A percentile compares a stretch with the other conserved stretches of the same genome.
These are phyloP conservation scores for Nudaria mundana DNA, from an alignment of 2,888 invertebrate species.

Conservation along the genomic window DNA sequence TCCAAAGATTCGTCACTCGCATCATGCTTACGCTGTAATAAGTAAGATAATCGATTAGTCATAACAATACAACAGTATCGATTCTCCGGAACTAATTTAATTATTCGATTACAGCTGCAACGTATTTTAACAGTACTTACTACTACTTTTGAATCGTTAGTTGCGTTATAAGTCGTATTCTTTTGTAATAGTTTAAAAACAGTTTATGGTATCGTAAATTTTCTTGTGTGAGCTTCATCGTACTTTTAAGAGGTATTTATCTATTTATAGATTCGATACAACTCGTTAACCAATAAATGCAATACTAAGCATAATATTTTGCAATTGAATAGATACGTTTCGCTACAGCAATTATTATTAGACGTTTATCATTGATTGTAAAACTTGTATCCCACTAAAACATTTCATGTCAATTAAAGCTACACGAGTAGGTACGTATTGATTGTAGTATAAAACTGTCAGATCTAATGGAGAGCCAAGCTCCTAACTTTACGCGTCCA, in stretches of 20 bases:
- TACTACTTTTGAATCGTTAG: slow-evolving; percentile 20
- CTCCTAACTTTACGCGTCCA: no score
- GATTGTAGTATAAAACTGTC: no score
- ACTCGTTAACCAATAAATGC: neutral
- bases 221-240: slow-evolving; percentile 5
- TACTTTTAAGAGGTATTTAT: slow-evolving; percentile 3
- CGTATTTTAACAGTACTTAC: slow-evolving; percentile 17
- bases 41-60: slow-evolving; percentile 39
- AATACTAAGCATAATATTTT: neutral
- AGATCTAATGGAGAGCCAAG: no score
- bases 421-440: no score
- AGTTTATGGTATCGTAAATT: slow-evolving; percentile 5
- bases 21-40: no score
- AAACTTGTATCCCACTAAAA: no score
- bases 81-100: slow-evolving; percentile 34
- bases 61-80: slow-evolving; percentile 30
- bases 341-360: neutral
- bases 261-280: slow-evolving; percentile 7
- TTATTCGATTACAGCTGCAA: slow-evolving; percentile 25
- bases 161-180: slow-evolving; percentile 15
- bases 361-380: no score
- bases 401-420: no score
- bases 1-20: slow-evolving; percentile 47
- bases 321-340: neutral
- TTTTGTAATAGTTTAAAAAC: slow-evolving; percentile 6